These are phyloP conservation scores for Poeciliopsis infans DNA, from an alignment of 2,797 vertebrate species.

Conservation along the genomic window DNA sequence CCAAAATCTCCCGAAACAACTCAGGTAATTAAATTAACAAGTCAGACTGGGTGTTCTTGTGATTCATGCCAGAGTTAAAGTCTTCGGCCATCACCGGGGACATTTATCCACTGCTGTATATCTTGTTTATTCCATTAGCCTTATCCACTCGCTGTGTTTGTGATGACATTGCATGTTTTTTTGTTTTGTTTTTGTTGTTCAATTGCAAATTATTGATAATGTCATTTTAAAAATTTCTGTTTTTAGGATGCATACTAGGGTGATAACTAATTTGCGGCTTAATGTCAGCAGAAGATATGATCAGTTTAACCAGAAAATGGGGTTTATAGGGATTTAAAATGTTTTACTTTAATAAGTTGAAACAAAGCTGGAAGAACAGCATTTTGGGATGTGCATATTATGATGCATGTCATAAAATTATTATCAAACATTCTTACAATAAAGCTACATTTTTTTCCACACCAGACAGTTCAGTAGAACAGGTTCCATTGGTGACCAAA, in stretches of 20 bases:
- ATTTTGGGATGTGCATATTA: background rate
- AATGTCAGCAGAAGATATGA: background rate
- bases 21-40: slow-evolving; percentile 76
- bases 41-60: slow-evolving; percentile 55
- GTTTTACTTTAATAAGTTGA: background rate
- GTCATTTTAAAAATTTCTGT: background rate
- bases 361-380: background rate
- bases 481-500: too few species aligned
- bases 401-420: background rate
- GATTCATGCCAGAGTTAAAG: slow-evolving; percentile 64
- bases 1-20: slow-evolving; percentile 63
- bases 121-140: slow-evolving; percentile 63
- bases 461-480: too few species aligned
- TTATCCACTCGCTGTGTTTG: slow-evolving; percentile 54
- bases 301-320: background rate
- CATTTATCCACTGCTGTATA: slow-evolving; percentile 65
- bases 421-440: background rate
- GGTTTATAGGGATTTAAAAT: background rate
- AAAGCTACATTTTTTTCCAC: too few species aligned
- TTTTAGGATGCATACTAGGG: background rate
- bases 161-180: slow-evolving; percentile 38
- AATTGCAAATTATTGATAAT: slow-evolving; percentile 1
- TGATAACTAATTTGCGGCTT: background rate
- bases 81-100: slow-evolving; percentile 58
- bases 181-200: background rate